phyloP scores from a whole-genome alignment of 2,797 vertebrate genomes.

The Channa striata region DNA sequence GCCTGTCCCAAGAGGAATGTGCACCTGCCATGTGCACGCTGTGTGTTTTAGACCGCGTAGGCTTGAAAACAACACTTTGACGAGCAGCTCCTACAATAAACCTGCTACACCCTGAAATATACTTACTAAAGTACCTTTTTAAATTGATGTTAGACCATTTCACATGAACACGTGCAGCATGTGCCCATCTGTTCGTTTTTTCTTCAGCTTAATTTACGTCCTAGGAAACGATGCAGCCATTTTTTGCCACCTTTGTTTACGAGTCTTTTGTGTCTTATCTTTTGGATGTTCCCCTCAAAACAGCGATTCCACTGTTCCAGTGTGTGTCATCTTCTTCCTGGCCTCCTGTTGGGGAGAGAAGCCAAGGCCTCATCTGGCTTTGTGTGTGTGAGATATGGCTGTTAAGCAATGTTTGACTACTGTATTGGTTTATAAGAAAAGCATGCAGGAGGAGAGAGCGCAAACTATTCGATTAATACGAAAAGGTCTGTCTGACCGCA shows the following conservation, averaged over 20 bases:
- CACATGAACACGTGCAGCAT: background rate
- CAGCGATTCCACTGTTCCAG: slow-evolving; percentile 55
- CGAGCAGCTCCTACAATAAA: slow-evolving; percentile 23
- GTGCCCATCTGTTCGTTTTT: background rate
- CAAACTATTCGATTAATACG: background rate
- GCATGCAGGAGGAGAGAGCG: background rate
- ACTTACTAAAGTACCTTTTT: slow-evolving; percentile 9
- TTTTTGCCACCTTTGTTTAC: slow-evolving; percentile 33
- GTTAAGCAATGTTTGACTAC: slow-evolving; percentile 4
- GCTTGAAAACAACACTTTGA: slow-evolving; percentile 54
- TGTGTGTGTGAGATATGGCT: background rate
- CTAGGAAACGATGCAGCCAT: background rate
- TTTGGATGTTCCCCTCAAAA: slow-evolving; percentile 52
- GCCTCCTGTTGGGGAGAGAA: slow-evolving; percentile 14
- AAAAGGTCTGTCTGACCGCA: background rate
- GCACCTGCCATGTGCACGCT: slow-evolving; percentile 70
- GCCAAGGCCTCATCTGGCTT: slow-evolving; percentile 7
- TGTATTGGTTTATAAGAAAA: slow-evolving; percentile 1
- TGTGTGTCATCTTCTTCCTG: slow-evolving; percentile 47
- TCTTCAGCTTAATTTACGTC: background rate
- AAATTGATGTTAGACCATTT: slow-evolving; percentile 3
- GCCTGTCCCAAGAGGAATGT: slow-evolving; percentile 73
- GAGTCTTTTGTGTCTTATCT: slow-evolving; percentile 9
- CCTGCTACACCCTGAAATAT: slow-evolving; percentile 8
- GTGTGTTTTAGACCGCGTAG: slow-evolving; percentile 37